A percentile compares a stretch with the other conserved stretches of the same genome.
phyloP scores from a whole-genome alignment of 2,797 vertebrate species.

The Gadopsis marmoratus region DNA sequence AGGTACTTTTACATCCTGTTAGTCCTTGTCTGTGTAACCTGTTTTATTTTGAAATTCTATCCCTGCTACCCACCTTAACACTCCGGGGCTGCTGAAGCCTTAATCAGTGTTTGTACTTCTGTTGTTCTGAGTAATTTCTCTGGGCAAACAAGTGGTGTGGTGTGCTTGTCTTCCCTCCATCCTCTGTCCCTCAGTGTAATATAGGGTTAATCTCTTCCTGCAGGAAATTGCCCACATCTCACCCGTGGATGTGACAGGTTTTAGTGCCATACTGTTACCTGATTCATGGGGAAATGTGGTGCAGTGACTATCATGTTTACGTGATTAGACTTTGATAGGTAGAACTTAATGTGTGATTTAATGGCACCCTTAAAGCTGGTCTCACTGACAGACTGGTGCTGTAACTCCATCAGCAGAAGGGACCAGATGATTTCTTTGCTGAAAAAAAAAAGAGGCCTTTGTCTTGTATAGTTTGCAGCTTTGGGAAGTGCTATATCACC shows the following conservation, averaged over 20 bases:
- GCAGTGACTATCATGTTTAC: conserved; percentile 70
- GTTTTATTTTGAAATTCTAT: too few species aligned
- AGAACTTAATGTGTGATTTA: conserved; percentile 55
- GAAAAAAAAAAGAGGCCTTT: conserved; percentile 33
- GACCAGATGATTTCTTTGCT: conserved; percentile 21
- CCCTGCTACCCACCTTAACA: too few species aligned
- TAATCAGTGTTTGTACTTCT: conserved; percentile 56
- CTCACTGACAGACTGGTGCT: conserved; percentile 50
- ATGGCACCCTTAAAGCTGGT: conserved; percentile 54
- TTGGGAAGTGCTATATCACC: conserved; percentile 56
- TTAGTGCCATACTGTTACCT: conserved; percentile 70
- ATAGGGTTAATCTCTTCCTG: conserved; percentile 66
- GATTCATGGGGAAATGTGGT: conserved; percentile 54
- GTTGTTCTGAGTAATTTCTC: conserved; percentile 46
- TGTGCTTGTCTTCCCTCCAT: conserved; percentile 40
- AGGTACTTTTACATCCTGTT: too few species aligned
- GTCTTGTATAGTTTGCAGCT: conserved; percentile 48
- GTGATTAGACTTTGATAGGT: conserved; percentile 62
- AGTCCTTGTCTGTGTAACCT: too few species aligned
- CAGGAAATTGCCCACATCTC: conserved; percentile 69
- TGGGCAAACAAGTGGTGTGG: conserved; percentile 41
- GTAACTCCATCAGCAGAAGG: conserved; percentile 40
- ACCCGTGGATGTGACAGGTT: conserved; percentile 67
- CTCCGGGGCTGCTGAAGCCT: conserved; percentile 54
- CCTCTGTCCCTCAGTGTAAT: conserved; percentile 55